A percentile compares a stretch with the other conserved stretches of the same genome.
phyloP scores from a whole-genome alignment of 1,140 invertebrate genomes.

The Holcopasites calliopsidis region DNA sequence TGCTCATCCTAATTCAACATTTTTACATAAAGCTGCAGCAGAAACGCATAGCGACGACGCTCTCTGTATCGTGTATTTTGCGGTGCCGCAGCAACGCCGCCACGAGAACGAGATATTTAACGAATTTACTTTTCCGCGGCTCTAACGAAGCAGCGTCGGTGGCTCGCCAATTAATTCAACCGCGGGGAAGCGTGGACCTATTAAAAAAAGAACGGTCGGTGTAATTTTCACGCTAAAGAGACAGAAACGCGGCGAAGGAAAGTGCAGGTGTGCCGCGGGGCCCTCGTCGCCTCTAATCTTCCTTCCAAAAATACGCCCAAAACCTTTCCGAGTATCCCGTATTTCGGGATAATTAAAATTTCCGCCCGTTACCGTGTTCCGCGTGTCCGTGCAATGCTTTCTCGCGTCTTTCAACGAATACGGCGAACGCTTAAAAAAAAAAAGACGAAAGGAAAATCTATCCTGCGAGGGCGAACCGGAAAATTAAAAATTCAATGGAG shows the following conservation, averaged over 20 bases:
- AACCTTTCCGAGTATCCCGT: background rate
- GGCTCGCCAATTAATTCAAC: slow-evolving; percentile 60
- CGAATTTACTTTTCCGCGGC: slow-evolving; percentile 55
- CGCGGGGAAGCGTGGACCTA: slow-evolving; percentile 37
- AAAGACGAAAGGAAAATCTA: background rate
- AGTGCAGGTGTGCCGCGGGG: background rate
- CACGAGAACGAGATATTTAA: slow-evolving; percentile 59
- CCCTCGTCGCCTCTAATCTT: background rate
- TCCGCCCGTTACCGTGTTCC: background rate
- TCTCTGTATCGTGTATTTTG: background rate
- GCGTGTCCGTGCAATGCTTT: background rate
- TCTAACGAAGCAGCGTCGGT: slow-evolving; percentile 57
- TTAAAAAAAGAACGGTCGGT: slow-evolving; percentile 54
- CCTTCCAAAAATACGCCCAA: background rate
- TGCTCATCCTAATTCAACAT: background rate
- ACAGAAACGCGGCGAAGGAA: slow-evolving; percentile 44
- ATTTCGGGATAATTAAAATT: slow-evolving; percentile 9
- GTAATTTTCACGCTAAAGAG: slow-evolving; percentile 56
- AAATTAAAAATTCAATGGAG: slow-evolving; percentile 26
- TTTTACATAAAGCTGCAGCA: background rate
- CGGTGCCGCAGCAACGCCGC: background rate
- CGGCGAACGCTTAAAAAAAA: background rate
- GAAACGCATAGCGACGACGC: background rate
- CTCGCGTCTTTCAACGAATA: background rate
- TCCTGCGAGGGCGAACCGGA: background rate